Percentiles rank a stretch among this genome's conserved stretches.
phyloP scores from a whole-genome alignment of 2,113 vertebrate species.

The Aegithalos caudatus region DNA sequence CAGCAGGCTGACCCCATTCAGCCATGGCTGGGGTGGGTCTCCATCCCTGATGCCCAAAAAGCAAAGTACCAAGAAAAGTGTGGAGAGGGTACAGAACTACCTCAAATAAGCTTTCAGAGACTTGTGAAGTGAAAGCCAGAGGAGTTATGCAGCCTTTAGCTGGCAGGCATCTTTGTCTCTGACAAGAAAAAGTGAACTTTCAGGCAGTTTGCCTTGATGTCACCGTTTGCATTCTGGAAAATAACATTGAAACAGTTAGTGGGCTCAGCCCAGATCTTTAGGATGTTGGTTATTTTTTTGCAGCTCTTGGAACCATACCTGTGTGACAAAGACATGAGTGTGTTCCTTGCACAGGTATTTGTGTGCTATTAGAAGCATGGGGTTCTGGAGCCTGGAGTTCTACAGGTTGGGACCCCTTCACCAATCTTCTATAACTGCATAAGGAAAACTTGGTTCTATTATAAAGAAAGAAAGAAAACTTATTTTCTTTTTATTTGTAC shows the following conservation, averaged over 20 bases:
- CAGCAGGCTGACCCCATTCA: background rate
- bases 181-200: background rate
- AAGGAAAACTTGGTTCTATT: background rate
- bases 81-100: background rate
- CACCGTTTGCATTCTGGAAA: background rate
- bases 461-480: background rate
- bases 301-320: background rate
- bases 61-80: fast-evolving
- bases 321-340: background rate
- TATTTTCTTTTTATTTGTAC: background rate
- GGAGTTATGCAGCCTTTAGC: background rate
- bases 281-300: background rate
- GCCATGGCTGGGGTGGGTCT: fast-evolving
- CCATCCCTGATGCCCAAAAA: background rate
- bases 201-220: background rate
- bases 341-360: background rate
- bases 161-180: background rate
- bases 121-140: background rate
- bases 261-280: background rate
- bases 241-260: background rate
- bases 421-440: background rate
- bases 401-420: background rate
- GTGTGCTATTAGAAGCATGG: background rate
- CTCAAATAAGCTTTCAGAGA: background rate
- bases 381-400: background rate